Percentiles rank a stretch among this genome's conserved stretches.
These are phyloP conservation scores for Philonicus albiceps DNA, from an alignment of 2,888 invertebrate species.

Conservation along the genomic window DNA sequence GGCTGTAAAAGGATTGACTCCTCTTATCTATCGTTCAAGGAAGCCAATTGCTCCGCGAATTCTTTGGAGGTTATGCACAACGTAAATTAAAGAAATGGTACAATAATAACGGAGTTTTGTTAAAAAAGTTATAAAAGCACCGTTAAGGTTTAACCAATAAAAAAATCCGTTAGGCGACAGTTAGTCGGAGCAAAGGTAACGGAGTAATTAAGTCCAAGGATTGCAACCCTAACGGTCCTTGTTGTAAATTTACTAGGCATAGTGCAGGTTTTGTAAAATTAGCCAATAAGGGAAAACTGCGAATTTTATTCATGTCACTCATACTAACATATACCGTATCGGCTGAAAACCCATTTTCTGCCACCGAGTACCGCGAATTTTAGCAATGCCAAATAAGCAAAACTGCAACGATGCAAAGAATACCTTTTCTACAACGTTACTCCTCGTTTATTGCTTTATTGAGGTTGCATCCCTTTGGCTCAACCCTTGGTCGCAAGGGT, in stretches of 20 bases:
- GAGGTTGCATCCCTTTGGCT: conserved; percentile 21
- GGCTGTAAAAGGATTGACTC: not conserved
- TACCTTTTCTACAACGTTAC: not conserved
- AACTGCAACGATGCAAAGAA: not conserved
- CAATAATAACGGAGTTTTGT: not conserved
- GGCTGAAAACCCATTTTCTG: not conserved
- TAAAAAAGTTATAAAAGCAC: not conserved
- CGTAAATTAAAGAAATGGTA: not conserved
- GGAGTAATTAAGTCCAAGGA: not conserved
- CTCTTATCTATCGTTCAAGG: not conserved
- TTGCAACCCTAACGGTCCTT: conserved; percentile 7
- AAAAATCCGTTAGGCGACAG: not conserved
- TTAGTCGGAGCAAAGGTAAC: not conserved
- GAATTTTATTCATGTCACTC: not conserved
- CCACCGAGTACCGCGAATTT: not conserved
- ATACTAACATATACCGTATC: not conserved
- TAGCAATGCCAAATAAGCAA: not conserved
- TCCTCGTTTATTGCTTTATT: conserved; percentile 15
- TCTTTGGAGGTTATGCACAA: not conserved
- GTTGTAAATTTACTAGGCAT: not conserved
- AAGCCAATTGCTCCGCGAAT: not conserved
- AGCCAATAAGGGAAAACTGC: not conserved
- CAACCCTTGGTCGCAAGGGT: conserved; percentile 31
- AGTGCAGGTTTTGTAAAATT: not conserved
- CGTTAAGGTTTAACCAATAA: not conserved